phyloP scores from a whole-genome alignment of 2,797 vertebrate species.

The Schizopygopsis pylzovi region DNA sequence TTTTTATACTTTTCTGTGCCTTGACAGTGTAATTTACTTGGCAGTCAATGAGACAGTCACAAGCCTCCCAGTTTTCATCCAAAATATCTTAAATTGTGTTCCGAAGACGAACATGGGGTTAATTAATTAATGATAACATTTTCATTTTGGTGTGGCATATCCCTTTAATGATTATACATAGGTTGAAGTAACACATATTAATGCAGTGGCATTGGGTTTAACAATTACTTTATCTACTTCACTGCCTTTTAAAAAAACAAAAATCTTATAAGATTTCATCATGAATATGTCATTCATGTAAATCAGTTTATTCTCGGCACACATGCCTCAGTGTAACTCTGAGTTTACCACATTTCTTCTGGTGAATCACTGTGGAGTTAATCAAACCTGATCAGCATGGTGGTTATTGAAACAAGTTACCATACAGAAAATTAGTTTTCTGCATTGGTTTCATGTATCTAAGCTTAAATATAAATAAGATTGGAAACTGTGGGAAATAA shows the following conservation, averaged over 20 bases:
- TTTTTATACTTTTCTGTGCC: too few species aligned
- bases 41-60: too few species aligned
- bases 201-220: neutral
- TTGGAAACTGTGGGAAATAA: neutral
- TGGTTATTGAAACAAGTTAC: slow-evolving; percentile 1
- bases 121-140: too few species aligned
- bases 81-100: too few species aligned
- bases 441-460: neutral
- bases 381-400: slow-evolving; percentile 14
- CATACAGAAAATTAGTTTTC: neutral
- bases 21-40: too few species aligned
- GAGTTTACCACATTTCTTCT: neutral
- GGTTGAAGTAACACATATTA: neutral
- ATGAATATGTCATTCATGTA: neutral
- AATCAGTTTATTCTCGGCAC: slow-evolving; percentile 3
- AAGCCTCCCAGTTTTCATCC: too few species aligned
- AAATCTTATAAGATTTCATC: neutral
- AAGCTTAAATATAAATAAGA: neutral
- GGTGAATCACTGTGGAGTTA: neutral
- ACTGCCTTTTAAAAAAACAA: neutral
- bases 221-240: neutral
- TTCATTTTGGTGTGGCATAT: too few species aligned
- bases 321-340: slow-evolving; percentile 23
- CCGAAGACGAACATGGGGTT: too few species aligned
- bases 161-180: neutral